A percentile compares a stretch with the other conserved stretches of the same genome.
Conservation (phyloP, 1,140 invertebrate species). For the Drosophila elegans region DNA sequence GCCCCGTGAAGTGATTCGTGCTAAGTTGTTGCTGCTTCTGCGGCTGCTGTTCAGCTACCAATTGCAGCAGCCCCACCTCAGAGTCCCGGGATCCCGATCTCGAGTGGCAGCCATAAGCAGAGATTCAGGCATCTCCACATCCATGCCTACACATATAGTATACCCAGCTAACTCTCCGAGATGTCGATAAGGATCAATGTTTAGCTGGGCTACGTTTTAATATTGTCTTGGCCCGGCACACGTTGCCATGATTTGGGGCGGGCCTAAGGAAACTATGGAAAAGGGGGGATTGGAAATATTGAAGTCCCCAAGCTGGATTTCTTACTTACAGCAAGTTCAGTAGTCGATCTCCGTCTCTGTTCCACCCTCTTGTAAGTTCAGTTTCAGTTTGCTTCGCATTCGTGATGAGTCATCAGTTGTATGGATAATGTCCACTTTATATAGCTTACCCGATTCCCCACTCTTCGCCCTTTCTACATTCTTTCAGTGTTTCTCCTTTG, state of each 20-base stretch:
- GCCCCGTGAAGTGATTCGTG: conserved; percentile 56
- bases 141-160: conserved; percentile 1
- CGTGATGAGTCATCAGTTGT: conserved; percentile 37
- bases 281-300: too few species aligned
- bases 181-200: conserved; percentile 82
- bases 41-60: conserved; percentile 71
- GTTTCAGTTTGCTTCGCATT: neutral
- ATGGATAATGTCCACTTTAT: conserved; percentile 50
- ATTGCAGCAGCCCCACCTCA: conserved; percentile 41
- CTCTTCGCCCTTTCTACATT: neutral
- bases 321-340: conserved; percentile 29
- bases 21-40: conserved; percentile 67
- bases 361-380: conserved; percentile 13
- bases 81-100: neutral
- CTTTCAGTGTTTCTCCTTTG: conserved; percentile 3
- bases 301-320: neutral
- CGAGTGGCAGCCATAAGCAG: conserved; percentile 22
- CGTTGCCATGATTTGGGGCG: conserved; percentile 72
- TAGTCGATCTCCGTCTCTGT: conserved; percentile 3
- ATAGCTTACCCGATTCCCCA: conserved; percentile 36
- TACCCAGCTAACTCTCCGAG: conserved; percentile 35
- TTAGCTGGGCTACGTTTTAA: conserved; percentile 72
- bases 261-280: conserved; percentile 22
- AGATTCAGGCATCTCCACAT: conserved; percentile 2
- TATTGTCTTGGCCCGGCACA: conserved; percentile 55